These are phyloP conservation scores for Orthosia incerta DNA, from an alignment of 2,888 invertebrate species.

Conservation along the genomic window DNA sequence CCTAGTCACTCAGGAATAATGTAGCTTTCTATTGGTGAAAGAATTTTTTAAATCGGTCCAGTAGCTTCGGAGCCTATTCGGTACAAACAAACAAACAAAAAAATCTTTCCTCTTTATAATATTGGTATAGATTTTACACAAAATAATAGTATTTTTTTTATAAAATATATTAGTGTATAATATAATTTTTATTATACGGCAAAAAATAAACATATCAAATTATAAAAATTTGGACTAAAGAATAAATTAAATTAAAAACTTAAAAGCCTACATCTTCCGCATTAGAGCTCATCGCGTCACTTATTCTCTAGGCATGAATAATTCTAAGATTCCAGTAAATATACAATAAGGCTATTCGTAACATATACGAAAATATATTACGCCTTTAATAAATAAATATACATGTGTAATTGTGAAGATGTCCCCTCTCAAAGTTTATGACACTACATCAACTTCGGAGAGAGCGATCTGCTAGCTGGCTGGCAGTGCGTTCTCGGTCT, in stretches of 20 bases:
- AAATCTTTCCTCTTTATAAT: no score
- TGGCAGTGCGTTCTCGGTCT: slow-evolving; percentile 79
- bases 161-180: no score
- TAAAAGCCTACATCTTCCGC: neutral
- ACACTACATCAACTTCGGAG: slow-evolving; percentile 75
- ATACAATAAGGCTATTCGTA: neutral
- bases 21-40: no score
- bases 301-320: neutral
- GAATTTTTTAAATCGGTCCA: no score
- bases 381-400: slow-evolving; percentile 14
- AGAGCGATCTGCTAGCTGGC: slow-evolving; percentile 81
- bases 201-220: no score
- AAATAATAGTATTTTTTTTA: no score
- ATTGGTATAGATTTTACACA: no score
- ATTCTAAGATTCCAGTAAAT: neutral
- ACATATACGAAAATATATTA: neutral
- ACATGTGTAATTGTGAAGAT: neutral
- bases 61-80: no score
- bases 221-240: no score
- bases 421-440: slow-evolving; percentile 77
- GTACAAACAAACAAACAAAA: no score
- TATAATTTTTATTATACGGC: neutral
- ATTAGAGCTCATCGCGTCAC: neutral
- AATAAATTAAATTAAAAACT: neutral
- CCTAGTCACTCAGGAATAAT: no score